Evolutionary conservation across 2,888 invertebrate species (phyloP).

Genomic region (Ypsolopha scabrella): DNA sequence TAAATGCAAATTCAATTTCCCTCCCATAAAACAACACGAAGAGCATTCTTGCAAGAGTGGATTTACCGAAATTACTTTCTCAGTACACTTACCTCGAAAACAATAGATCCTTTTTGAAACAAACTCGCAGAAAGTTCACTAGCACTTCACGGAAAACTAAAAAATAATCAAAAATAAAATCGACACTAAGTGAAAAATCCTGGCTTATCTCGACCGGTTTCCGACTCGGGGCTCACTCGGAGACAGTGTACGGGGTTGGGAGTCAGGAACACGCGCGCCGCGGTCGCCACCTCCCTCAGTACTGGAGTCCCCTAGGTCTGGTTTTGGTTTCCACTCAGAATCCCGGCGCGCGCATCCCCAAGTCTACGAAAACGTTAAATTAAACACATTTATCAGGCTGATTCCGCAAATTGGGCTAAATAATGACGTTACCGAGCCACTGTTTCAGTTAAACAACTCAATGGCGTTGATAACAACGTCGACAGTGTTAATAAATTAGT

Average conservation of each 20-base stretch:
- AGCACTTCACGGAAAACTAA: background rate
- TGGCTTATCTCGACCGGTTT: background rate
- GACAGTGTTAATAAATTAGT: slow-evolving; percentile 44
- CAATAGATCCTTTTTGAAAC: background rate
- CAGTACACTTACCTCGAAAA: background rate
- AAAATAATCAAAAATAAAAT: background rate
- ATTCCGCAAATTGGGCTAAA: slow-evolving; percentile 65
- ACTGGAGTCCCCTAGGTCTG: background rate
- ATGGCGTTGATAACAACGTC: slow-evolving; percentile 41
- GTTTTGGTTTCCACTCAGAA: background rate
- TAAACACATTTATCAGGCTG: slow-evolving; percentile 64
- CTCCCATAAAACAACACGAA: background rate
- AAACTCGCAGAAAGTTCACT: background rate
- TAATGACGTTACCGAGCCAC: slow-evolving; percentile 51
- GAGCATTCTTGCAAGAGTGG: background rate
- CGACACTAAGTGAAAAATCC: background rate
- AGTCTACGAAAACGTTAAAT: slow-evolving; percentile 52
- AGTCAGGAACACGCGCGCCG: slow-evolving; percentile 11
- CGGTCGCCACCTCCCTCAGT: slow-evolving; percentile 22
- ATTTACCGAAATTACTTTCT: background rate
- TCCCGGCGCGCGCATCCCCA: slow-evolving; percentile 55
- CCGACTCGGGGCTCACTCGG: background rate
- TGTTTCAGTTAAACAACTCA: slow-evolving; percentile 25
- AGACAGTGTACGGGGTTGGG: background rate
- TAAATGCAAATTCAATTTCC: slow-evolving; percentile 8